Evolutionary conservation across 2,888 invertebrate genomes (phyloP), one percentile per base, ranked within the genome.

Genomic region (Epicampocera succincta): DNA sequence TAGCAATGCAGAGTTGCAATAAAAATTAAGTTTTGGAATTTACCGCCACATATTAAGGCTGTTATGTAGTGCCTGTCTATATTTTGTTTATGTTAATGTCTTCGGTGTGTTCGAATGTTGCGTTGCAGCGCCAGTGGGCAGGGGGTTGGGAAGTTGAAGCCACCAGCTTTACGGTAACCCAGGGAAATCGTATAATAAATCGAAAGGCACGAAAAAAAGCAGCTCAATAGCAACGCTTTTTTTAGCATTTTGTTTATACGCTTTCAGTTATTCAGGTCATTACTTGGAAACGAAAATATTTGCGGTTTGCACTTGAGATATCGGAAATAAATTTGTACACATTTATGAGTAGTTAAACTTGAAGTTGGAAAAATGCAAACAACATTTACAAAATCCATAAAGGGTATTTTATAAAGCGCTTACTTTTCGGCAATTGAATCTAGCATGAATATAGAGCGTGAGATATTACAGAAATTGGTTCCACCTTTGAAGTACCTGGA

Each of bases 181-280:
- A 61, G 74, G 56, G 48, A 82, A 56, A 71, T 75, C 50, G 74
- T 19, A 61, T 13, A 76, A 66, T 25, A 25, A 33, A 42, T 25
- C 54, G 8, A 81, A 86, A 33, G 33, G 33, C 8, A 33, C 3
- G 5, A 25, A 25, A 80, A 87, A 87, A 89, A 85, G 85, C 85
- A 85, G 87, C 86, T 87, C 89, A 88, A 87, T 89, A 88, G 89
- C 89, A 89, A 86, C 75, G 77, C 75, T 63, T 80, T 38, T 46
- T 77, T 68, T 54, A 46, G 40, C n/a, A 54, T 76, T 73, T 82
- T 83, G 63, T 74, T 80, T 82, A 77, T 75, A 46, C n/a, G 76
- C 80, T 84, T 87, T 84, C 83, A 85, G 86, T 86, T 89, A 90
- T 90, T 89, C 90, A 86, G 91, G 90, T 90, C 90, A 90, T 90